Conservation (phyloP, 2,797 vertebrate genomes). For the Lagorchestes hirsutus region DNA sequence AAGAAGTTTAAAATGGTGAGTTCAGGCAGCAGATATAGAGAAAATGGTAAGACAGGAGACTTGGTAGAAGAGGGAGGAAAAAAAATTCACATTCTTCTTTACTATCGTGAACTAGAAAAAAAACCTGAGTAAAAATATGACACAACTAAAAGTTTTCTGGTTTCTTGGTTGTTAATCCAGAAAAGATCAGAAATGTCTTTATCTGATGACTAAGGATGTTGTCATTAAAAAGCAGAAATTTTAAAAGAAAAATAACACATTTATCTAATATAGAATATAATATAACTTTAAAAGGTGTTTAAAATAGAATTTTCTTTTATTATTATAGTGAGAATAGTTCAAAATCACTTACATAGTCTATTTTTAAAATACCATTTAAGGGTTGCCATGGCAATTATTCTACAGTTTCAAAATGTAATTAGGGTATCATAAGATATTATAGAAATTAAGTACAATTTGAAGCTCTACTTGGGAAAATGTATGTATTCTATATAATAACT, state of each 20-base stretch:
- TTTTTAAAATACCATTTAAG: conserved; percentile 51
- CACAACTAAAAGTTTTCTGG: background rate
- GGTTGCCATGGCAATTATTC: conserved; percentile 79
- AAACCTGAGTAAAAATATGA: background rate
- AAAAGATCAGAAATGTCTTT: conserved; percentile 24
- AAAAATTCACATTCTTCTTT: background rate
- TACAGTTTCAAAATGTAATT: conserved; percentile 64
- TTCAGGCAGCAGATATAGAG: background rate
- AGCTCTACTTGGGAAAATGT: conserved; percentile 1
- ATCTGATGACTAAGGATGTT: conserved; percentile 39
- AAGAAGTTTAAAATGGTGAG: conserved; percentile 15
- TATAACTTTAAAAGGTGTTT: conserved; percentile 33
- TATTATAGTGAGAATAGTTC: conserved; percentile 26
- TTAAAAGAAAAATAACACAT: conserved; percentile 36
- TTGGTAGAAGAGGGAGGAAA: background rate
- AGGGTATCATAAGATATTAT: conserved; percentile 58
- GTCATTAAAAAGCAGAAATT: conserved; percentile 37
- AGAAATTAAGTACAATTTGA: conserved; percentile 45
- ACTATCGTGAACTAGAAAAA: background rate
- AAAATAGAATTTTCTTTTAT: conserved; percentile 48
- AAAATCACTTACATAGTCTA: conserved; percentile 38
- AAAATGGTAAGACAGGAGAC: background rate
- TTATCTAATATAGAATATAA: conserved; percentile 51
- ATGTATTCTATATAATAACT: conserved; percentile 21
- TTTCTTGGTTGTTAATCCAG: conserved; percentile 41